A percentile compares a stretch with the other conserved stretches of the same genome.
Evolutionary conservation across 2,797 vertebrate species (phyloP).

Genomic region (Chaetodon trifasciatus): DNA sequence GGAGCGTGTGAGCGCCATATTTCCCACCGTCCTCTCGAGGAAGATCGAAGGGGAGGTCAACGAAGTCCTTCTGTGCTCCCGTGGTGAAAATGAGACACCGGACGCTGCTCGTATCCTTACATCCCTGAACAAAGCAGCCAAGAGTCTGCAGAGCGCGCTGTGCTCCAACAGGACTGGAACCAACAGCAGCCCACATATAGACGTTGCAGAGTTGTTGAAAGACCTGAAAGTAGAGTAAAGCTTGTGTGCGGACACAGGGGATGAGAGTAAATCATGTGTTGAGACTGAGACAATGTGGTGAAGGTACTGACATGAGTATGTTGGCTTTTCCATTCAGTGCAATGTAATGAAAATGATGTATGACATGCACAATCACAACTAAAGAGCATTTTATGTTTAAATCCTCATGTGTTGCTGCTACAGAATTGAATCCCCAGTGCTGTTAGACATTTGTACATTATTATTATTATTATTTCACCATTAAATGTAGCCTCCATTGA

Average conservation of each 20-base stretch:
- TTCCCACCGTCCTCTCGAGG: slow-evolving; percentile 85
- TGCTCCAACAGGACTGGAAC: slow-evolving; percentile 67
- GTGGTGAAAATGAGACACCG: slow-evolving; percentile 24
- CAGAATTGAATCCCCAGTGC: background rate
- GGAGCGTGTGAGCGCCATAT: slow-evolving; percentile 72
- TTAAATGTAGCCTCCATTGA: slow-evolving; percentile 27
- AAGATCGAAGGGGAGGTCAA: slow-evolving; percentile 93
- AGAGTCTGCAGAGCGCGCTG: slow-evolving; percentile 86
- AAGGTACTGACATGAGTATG: slow-evolving; percentile 12
- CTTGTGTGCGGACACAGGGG: background rate
- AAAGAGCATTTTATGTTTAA: slow-evolving; percentile 41
- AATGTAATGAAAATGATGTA: slow-evolving; percentile 21
- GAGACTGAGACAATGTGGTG: background rate
- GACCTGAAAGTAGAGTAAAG: slow-evolving; percentile 87
- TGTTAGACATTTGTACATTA: background rate
- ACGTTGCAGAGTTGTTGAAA: slow-evolving; percentile 89
- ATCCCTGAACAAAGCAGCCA: slow-evolving; percentile 76
- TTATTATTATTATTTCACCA: background rate
- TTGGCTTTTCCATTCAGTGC: slow-evolving; percentile 9
- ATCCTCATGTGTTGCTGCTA: background rate
- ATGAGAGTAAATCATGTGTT: background rate
- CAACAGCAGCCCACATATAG: slow-evolving; percentile 82
- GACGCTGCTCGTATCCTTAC: slow-evolving; percentile 62
- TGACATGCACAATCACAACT: slow-evolving; percentile 21
- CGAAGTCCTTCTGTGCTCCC: slow-evolving; percentile 92